Evolutionary conservation across 2,797 vertebrate genomes (phyloP).

Genomic region (Falco naumanni): DNA sequence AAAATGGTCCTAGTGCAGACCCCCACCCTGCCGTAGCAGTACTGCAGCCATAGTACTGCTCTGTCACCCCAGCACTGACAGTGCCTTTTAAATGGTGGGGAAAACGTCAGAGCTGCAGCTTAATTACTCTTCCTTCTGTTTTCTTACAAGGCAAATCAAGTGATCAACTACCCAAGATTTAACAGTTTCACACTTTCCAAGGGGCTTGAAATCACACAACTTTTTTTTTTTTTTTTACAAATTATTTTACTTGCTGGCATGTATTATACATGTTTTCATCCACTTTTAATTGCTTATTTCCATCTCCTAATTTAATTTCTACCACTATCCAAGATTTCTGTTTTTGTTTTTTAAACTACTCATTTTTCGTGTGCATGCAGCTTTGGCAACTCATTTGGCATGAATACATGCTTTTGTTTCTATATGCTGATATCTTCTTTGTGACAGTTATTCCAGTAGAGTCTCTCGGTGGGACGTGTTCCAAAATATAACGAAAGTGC

Average conservation of each 20-base stretch:
- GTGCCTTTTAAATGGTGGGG: accelerated
- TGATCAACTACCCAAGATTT: neutral
- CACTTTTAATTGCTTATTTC: neutral
- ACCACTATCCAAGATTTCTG: neutral
- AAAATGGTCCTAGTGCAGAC: too few species aligned
- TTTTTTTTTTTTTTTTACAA: neutral
- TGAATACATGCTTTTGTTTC: neutral
- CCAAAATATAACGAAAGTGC: neutral
- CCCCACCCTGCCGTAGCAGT: neutral
- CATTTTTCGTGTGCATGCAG: neutral
- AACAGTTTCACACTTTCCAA: neutral
- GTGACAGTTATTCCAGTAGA: neutral
- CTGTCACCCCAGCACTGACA: accelerated
- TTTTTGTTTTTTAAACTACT: neutral
- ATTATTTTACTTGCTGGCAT: neutral
- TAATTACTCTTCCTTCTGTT: neutral
- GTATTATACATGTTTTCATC: neutral
- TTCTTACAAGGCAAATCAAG: neutral
- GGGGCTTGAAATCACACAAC: neutral
- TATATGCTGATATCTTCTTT: neutral
- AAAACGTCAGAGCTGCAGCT: accelerated
- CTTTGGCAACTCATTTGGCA: neutral
- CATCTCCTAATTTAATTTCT: neutral
- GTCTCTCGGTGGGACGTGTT: neutral
- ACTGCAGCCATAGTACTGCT: accelerated